A percentile compares a stretch with the other conserved stretches of the same genome.
Conservation (phyloP, 2,797 vertebrate genomes). For the Sitta carolinensis region DNA sequence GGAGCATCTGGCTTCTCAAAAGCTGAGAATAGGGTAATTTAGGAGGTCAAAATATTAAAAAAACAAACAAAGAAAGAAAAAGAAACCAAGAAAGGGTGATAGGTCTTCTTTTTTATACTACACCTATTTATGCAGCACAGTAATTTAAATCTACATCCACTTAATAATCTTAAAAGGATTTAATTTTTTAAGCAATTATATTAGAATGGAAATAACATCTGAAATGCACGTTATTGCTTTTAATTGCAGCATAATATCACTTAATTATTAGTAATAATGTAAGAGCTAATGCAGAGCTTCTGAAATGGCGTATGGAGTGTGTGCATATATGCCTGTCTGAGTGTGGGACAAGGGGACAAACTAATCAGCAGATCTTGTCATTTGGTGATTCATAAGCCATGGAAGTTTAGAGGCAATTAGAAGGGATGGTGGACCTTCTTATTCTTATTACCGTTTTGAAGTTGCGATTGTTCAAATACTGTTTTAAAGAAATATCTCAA, state of each 20-base stretch:
- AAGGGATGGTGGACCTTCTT: neutral
- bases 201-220: neutral
- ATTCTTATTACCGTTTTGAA: neutral
- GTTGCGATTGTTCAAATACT: neutral
- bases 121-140: neutral
- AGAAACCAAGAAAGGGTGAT: neutral
- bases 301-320: neutral
- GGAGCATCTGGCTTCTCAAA: neutral
- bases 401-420: neutral
- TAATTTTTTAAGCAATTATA: neutral
- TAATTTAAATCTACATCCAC: neutral
- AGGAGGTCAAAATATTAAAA: neutral
- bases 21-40: neutral
- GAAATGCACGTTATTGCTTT: neutral
- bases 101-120: neutral
- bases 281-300: neutral
- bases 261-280: neutral
- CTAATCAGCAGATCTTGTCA: neutral
- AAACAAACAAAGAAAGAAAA: neutral
- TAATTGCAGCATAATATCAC: neutral
- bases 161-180: neutral
- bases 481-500: neutral
- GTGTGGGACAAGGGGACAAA: neutral
- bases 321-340: neutral
- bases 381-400: neutral